These are phyloP conservation scores for Diorhabda elongata DNA, from an alignment of 1,140 invertebrate species.

Conservation along the genomic window DNA sequence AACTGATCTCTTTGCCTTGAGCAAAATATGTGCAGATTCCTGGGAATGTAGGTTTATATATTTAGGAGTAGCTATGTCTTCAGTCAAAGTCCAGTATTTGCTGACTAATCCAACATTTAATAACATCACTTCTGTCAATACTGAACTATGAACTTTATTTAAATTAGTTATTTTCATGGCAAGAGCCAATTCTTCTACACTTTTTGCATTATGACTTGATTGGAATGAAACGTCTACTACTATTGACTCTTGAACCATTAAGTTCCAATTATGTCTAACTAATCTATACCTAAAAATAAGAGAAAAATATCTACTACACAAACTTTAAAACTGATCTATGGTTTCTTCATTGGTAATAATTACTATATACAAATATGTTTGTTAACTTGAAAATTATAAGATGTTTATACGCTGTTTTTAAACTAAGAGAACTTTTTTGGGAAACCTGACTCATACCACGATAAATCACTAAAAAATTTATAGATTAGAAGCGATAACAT, in stretches of 20 bases:
- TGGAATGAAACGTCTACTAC: slow-evolving; percentile 54
- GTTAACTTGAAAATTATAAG: too few species aligned
- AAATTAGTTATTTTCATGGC: slow-evolving; percentile 62
- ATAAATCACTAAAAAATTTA: too few species aligned
- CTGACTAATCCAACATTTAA: slow-evolving; percentile 56
- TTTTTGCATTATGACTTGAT: slow-evolving; percentile 51
- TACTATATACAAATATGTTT: too few species aligned
- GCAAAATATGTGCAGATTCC: slow-evolving; percentile 52
- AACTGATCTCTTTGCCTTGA: slow-evolving; percentile 47
- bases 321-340: too few species aligned
- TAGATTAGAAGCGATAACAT: too few species aligned
- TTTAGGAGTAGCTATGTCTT: slow-evolving; percentile 42
- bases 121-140: slow-evolving; percentile 58
- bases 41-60: slow-evolving; percentile 51
- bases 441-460: too few species aligned
- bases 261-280: slow-evolving; percentile 63
- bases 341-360: too few species aligned
- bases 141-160: slow-evolving; percentile 59
- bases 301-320: background rate
- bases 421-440: too few species aligned
- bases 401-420: too few species aligned
- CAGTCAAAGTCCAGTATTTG: slow-evolving; percentile 51
- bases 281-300: slow-evolving; percentile 57
- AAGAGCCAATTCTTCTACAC: slow-evolving; percentile 55
- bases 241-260: slow-evolving; percentile 67